Base-by-base conservation (phyloP, 2,888 invertebrate species). In the Capitulum mitella region DNA sequence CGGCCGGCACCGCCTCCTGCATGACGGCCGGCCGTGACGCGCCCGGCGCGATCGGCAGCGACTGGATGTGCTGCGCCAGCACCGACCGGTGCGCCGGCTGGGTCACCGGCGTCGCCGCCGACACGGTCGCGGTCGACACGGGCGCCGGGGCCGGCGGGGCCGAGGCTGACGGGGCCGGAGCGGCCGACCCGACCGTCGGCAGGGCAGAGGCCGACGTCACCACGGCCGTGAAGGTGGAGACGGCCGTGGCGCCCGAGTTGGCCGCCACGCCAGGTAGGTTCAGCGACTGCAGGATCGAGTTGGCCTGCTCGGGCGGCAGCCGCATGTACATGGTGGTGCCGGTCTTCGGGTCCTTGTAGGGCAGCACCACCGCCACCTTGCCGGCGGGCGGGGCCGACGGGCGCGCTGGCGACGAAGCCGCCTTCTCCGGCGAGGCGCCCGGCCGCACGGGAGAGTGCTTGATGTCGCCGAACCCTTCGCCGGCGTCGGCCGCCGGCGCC, bases 261-360 rank as follows among this genome's bases (percentile, higher is more conserved):
- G 19, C 26, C 54, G 54, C 54, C 26, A 54, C 6, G 26, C 54
- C 54, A 26, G 54, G 54, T 26, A 54, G 54, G 26, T 54, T 19
- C 75, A 75, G 75, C 29, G 75, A 75, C 46, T 40, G 26, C 29
- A 75, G 46, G 43, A 75, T 46, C n/a, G 75, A 40, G 46, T 43
- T 29, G n/a, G 75, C 75, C 46, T 75, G 75, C 3, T 75, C 43
- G 16, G 75, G 46, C 43, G 75, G 75, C 75, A 75, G 75, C 46
- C 29, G 26, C 75, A 75, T 75, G 46, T 43, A 46, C 75, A 75
- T 43, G 43, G 75, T 75, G 75, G 8, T 29, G 40, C 75, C 75
- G n/a, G 75, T 43, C 29, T 26, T 14, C n/a, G 40, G n/a, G 75
- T 75, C 75, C 40, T 43, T 40, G 46, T 29, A 75, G n/a, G 75